Base-by-base conservation (phyloP, 2,113 vertebrate genomes). In the Syngnathoides biaculeatus region DNA sequence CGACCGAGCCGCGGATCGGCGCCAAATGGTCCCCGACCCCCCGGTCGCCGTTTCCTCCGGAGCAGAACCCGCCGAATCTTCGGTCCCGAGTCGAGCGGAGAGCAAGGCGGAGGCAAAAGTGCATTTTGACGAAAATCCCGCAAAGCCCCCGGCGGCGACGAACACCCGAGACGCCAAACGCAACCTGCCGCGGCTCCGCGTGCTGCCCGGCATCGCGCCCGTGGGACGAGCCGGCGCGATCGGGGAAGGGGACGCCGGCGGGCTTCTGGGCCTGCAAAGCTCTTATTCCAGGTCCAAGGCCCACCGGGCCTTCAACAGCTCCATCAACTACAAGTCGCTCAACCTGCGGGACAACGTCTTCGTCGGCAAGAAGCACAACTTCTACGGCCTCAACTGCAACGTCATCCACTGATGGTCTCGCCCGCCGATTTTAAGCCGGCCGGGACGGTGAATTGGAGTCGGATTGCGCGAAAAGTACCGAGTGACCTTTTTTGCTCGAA, bases 351-450 rank as follows among this genome's bases (percentile, higher is more conserved):
- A 92, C 61, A 93, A 91, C 12, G 58, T 78, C 7, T 56, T 61
- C 68, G 76, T 72, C 2, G 92, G 91, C 30, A 93, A 68, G 75
- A 94, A 78, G 75, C 90, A 94, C 20, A 73, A 79, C 26, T 94
- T 93, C 83, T 92, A 75, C 66, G 89, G 92, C 35, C 85, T 94
- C 35, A 88, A 93, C 82, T 84, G 77, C 53, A 87, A 90, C 87
- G 91, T 92, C 86, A 93, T 93, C 63, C 92, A 90, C 71, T 78
- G 89, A 56, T 86, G 39, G 78, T 12, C 10, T 39, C 9, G 19
- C 24, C 8, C 8, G 48, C 10, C 48, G 19, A 39, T 20, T n/a
- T 22, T 50, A 3, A 8, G 47, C 47, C 20, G 47, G 19, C 43
- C n/a, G 47, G 8, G 20, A n/a, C n/a, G 48, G 8, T 52, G 19